These are phyloP conservation scores for Hemaris fuciformis DNA, from an alignment of 2,888 invertebrate species.

Conservation along the genomic window DNA sequence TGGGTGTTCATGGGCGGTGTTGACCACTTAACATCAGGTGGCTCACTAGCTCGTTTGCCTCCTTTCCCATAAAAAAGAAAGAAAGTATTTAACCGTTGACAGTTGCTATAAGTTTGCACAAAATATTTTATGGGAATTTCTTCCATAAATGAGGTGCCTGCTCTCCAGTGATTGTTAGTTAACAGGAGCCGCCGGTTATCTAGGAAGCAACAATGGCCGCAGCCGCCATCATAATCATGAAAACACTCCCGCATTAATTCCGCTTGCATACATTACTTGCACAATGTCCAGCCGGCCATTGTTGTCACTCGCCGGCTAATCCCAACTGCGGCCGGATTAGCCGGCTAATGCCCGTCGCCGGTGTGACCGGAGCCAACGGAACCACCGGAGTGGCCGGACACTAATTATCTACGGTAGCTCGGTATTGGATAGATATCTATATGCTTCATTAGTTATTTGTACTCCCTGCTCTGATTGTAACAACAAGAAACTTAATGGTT, in stretches of 20 bases:
- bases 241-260: background rate
- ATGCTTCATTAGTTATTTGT: background rate
- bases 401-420: background rate
- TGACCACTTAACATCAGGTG: no score
- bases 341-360: slow-evolving; percentile 9
- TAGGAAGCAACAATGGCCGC: background rate
- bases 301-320: slow-evolving; percentile 3
- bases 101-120: no score
- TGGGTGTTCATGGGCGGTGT: no score
- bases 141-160: no score
- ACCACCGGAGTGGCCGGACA: background rate
- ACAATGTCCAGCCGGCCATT: background rate
- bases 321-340: slow-evolving; percentile 2
- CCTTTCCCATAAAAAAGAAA: no score
- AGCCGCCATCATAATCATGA: background rate
- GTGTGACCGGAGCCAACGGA: background rate
- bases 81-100: no score
- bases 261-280: slow-evolving; percentile 8
- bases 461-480: no score
- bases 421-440: background rate
- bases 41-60: no score
- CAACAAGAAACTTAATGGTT: no score
- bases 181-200: background rate
- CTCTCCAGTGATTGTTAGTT: background rate
- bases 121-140: no score